Base-by-base conservation (phyloP, 2,888 invertebrate species). In the Drosophila picticornis region DNA sequence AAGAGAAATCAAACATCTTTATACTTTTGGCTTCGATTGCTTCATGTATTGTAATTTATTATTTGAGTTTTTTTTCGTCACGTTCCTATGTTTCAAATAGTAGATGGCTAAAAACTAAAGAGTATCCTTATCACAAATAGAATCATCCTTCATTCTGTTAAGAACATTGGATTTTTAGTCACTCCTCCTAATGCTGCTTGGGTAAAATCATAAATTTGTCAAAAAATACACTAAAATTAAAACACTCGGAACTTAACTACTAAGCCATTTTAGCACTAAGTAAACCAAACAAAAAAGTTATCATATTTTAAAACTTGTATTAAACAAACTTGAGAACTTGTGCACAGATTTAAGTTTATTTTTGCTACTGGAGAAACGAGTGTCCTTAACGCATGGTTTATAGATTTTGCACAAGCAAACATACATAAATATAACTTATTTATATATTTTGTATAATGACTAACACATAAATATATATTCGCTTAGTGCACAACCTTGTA, bases 401-500 rank as follows among this genome's bases (percentile, higher is more conserved):
- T 75, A 75, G 61, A 69, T 77, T 72, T 73, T 75, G 82, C 73
- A 70, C 55, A 60, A 64, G 72, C 70, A 75, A 75, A 62, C 71
- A 75, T 64, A 32, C 50, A 60, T 43, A 69, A 43, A 68, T 63
- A 72, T 68, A 73, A 82, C 51, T 62, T 72, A 86, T 77, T 74
- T 80, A 72, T 69, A 68, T 69, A 80, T 84, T 84, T 84, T 86
- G 58, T 86, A 83, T 83, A 83, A 81, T 65, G 71, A 51, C 50
- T 67, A 71, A 81, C 69, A 87, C 77, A 48, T 52, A 67, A 72
- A 58, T 66, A 73, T 56, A 64, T 81, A 72, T 72, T 87, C 70
- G 85, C 89, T 77, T 84, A 81, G 70, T 87, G 84, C 87, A 87
- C 87, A 83, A 83, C 59, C 80, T 72, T 87, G 87, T 87, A 87